phyloP scores from a whole-genome alignment of 1,140 invertebrate species.

The Amphibalanus amphitrite region DNA sequence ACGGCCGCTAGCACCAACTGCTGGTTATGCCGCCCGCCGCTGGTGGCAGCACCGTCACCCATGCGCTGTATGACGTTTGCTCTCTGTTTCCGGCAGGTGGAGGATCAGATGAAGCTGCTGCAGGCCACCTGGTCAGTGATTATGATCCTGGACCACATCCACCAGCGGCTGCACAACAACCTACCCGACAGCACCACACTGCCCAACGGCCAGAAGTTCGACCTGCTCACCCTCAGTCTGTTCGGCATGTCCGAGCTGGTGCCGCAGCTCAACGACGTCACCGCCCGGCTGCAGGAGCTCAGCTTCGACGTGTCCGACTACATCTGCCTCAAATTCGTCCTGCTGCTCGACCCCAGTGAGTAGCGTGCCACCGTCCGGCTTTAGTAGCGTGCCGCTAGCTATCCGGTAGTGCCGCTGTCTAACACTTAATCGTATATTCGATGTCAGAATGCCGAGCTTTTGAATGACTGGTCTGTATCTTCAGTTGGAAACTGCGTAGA shows the following conservation, averaged over 20 bases:
- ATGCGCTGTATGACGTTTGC: too few relatives aligned
- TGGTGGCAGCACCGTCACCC: neutral
- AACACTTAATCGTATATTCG: too few relatives aligned
- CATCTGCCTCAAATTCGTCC: slow-evolving; percentile 89
- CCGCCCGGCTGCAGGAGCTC: slow-evolving; percentile 72
- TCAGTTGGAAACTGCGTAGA: too few relatives aligned
- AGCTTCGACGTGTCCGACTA: slow-evolving; percentile 92
- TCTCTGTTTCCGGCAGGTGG: neutral
- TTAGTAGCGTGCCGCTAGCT: too few relatives aligned
- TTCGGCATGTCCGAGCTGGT: slow-evolving; percentile 67
- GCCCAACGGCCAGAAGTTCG: slow-evolving; percentile 89
- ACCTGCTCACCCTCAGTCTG: slow-evolving; percentile 53
- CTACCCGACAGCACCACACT: slow-evolving; percentile 73
- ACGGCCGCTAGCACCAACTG: neutral
- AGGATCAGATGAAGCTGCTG: slow-evolving; percentile 66
- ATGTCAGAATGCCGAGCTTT: too few relatives aligned
- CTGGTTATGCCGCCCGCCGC: neutral
- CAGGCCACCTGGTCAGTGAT: slow-evolving; percentile 97
- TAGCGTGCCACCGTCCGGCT: neutral
- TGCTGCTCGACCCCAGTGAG: slow-evolving; percentile 89
- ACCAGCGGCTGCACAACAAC: slow-evolving; percentile 86
- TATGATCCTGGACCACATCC: slow-evolving; percentile 87
- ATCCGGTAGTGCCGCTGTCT: too few relatives aligned
- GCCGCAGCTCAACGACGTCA: slow-evolving; percentile 77
- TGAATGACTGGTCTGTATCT: too few relatives aligned